phyloP scores from a whole-genome alignment of 2,113 vertebrate genomes.

The Etheostoma cragini region DNA sequence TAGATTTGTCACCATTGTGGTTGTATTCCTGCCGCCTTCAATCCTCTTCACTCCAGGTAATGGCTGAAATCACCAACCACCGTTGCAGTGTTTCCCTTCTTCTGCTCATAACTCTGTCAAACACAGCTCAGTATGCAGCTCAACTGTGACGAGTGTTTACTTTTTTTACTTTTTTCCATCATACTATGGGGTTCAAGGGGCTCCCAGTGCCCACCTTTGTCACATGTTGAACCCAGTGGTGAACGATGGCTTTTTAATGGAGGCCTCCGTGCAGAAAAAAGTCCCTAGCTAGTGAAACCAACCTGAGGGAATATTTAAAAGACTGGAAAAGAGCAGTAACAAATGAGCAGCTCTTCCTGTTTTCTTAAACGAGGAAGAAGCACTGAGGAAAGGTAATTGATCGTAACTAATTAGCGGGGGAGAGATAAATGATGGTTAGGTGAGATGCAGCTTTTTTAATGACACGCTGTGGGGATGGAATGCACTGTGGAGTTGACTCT shows the following conservation, averaged over 20 bases:
- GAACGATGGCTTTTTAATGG: constrained; percentile 76
- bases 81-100: constrained; percentile 47
- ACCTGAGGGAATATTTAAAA: constrained; percentile 71
- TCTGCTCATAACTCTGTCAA: constrained; percentile 61
- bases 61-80: constrained; percentile 57
- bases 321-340: constrained; percentile 63
- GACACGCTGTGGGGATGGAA: constrained; percentile 58
- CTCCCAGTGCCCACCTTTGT: constrained; percentile 53
- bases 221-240: constrained; percentile 45
- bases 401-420: constrained; percentile 75
- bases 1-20: constrained; percentile 45
- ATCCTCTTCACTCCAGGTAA: constrained; percentile 39
- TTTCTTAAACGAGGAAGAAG: constrained; percentile 69
- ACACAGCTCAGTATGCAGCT: constrained; percentile 39
- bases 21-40: constrained; percentile 26
- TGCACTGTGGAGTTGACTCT: constrained; percentile 66
- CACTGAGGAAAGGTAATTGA: constrained; percentile 78
- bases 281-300: constrained; percentile 29
- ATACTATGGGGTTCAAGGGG: constrained; percentile 34
- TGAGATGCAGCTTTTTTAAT: constrained; percentile 70
- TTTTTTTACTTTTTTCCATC: constrained; percentile 54
- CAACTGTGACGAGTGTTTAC: constrained; percentile 65
- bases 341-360: constrained; percentile 74
- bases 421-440: constrained; percentile 77
- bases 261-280: constrained; percentile 53